Evolutionary conservation across 2,113 vertebrate species (phyloP), one percentile per base, ranked within the genome.

Genomic region (Notiomystis cincta): DNA sequence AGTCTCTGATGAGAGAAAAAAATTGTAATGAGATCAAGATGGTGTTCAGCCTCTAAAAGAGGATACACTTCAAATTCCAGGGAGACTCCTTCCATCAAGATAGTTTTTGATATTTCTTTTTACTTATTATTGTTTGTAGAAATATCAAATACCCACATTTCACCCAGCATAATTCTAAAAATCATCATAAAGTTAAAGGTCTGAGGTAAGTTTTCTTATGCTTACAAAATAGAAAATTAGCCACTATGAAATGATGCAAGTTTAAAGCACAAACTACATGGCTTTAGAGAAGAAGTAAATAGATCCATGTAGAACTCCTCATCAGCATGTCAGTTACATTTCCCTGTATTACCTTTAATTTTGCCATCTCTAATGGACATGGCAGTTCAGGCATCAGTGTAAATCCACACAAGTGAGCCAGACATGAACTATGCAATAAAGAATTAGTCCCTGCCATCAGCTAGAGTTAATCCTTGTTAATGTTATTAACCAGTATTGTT

Each of bases 1-100:
- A 87, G 48, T 23, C 81, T 79, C 73, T 72, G 83, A 93, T 72
- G 56, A 61, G 21, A n/a, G 10, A 6, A 89, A 77, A 87, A 80
- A 72, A 48, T 38, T 5, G 13, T 89, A 96, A 95, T 77, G 77
- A 94, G 70, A 91, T 87, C 93, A 96, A 96, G 93, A 94, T 96
- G 93, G 60, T 79, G 22, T 53, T 94, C 66, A 85, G 69, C 11
- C 53, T 54, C 61, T 87, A 85, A 56, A 91, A 85, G 51, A 89
- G 50, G 40, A 94, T 40, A 87, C 22, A 69, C 31, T 69, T 85
- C 37, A 53, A 87, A 85, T 38, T 77, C 38, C 35, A 57, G 18
- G 25, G 53, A 85, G 45, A 93, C 23, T n/a, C 8, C 23, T 82
- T 76, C 73, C 40, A 82, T 28, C 57, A 87, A 45, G 27, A 35